Evolutionary conservation across 2,888 invertebrate genomes (phyloP).

Genomic region (Trilocha varians): DNA sequence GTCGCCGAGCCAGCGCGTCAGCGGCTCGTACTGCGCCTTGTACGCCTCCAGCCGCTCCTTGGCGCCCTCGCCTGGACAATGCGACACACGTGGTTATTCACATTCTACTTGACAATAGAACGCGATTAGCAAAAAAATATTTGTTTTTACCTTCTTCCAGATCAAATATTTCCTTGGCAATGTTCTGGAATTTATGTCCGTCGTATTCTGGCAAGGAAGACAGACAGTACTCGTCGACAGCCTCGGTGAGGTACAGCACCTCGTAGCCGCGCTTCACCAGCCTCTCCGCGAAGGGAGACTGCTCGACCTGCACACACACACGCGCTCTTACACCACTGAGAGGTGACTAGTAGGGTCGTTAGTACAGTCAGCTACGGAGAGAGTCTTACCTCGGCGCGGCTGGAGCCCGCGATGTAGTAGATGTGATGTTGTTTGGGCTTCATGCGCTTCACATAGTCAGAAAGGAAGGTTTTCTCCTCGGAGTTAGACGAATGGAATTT

Average conservation of each 20-base stretch:
- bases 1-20: constrained; percentile 91
- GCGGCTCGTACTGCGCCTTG: constrained; percentile 87
- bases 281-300: constrained; percentile 96
- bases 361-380: constrained; percentile 70
- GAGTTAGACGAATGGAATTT: constrained; percentile 88
- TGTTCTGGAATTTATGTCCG: constrained; percentile 99
- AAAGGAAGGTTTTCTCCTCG: constrained; percentile 79
- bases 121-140: too few relatives aligned
- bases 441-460: constrained; percentile 96
- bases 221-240: constrained; percentile 98
- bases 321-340: too few relatives aligned
- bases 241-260: constrained; percentile 94
- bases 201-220: constrained; percentile 98
- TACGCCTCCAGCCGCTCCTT: constrained; percentile 85
- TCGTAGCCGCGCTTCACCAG: constrained; percentile 94
- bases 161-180: constrained; percentile 97
- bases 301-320: constrained; percentile 80
- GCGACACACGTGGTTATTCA: too few relatives aligned
- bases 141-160: constrained; percentile 79
- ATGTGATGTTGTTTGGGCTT: constrained; percentile 94
- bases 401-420: constrained; percentile 96
- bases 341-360: not conserved
- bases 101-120: too few relatives aligned
- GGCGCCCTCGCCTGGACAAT: constrained; percentile 60
- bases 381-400: constrained; percentile 79